phyloP scores from a whole-genome alignment of 2,888 invertebrate genomes.

The Campoletis raptor region DNA sequence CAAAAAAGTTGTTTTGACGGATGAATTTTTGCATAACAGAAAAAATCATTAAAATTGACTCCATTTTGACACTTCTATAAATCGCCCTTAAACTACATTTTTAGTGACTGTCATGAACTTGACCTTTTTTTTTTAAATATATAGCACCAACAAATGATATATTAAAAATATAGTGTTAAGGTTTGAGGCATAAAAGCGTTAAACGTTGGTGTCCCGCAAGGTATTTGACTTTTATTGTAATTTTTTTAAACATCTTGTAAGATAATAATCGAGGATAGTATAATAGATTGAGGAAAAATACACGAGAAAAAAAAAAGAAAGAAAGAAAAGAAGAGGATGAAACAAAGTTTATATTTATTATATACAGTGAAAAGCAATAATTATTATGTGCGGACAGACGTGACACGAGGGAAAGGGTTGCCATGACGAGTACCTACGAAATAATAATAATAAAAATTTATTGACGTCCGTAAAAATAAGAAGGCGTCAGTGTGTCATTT shows the following conservation, averaged over 20 bases:
- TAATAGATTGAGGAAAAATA: slow-evolving; percentile 38
- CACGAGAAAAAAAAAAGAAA: slow-evolving; percentile 27
- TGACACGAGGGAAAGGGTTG: slow-evolving; percentile 70
- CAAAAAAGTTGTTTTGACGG: too few species aligned
- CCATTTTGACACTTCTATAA: background rate
- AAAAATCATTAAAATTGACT: background rate
- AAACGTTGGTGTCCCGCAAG: background rate
- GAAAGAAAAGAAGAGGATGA: slow-evolving; percentile 20
- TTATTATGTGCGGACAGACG: slow-evolving; percentile 34
- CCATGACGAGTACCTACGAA: slow-evolving; percentile 69
- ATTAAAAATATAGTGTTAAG: background rate
- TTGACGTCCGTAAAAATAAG: slow-evolving; percentile 78
- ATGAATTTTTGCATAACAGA: background rate
- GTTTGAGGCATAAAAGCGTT: background rate
- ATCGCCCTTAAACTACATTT: background rate
- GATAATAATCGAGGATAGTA: slow-evolving; percentile 46
- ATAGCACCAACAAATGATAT: background rate
- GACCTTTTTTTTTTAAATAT: background rate
- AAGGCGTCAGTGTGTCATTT: slow-evolving; percentile 56
- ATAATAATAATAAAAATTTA: slow-evolving; percentile 75
- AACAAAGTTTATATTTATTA: background rate
- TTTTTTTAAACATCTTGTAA: slow-evolving; percentile 1
- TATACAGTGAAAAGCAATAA: slow-evolving; percentile 37
- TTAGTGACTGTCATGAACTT: background rate
- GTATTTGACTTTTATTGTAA: slow-evolving; percentile 6